Conservation (phyloP, 2,797 vertebrate genomes). For the Pyrocephalus nanus region DNA sequence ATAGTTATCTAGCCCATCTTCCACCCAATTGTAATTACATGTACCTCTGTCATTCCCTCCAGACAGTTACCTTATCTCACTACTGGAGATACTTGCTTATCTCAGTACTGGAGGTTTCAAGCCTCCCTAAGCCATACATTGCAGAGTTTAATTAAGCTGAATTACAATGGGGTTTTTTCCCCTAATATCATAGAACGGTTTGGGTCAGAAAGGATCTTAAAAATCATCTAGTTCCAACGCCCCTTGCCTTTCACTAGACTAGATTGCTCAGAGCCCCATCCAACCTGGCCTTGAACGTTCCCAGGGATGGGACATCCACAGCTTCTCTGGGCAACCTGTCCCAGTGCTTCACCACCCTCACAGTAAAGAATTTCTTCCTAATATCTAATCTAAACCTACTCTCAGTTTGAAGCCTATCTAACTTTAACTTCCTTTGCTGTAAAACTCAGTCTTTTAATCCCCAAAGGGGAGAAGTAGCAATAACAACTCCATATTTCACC, state of each 20-base stretch:
- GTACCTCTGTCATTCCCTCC: neutral
- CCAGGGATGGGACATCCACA: neutral
- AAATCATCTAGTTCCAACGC: neutral
- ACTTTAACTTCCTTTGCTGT: neutral
- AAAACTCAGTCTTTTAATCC: neutral
- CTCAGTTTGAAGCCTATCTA: neutral
- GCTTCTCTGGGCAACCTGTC: neutral
- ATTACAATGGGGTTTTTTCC: neutral
- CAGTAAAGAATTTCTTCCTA: neutral
- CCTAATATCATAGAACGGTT: neutral
- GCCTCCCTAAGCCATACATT: neutral
- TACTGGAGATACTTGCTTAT: neutral
- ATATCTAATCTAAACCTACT: neutral
- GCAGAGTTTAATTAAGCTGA: neutral
- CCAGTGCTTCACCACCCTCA: no score
- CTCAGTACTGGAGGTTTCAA: neutral
- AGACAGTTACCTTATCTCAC: neutral
- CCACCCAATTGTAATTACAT: neutral
- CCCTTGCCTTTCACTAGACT: fast-evolving
- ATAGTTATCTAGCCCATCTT: neutral
- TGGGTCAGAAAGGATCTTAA: neutral
- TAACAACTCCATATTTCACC: neutral
- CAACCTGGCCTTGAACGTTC: neutral
- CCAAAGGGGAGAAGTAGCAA: neutral
- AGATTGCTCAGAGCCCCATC: neutral